These are phyloP conservation scores for Rhincodon typus DNA, from an alignment of 2,797 vertebrate genomes.

Conservation along the genomic window DNA sequence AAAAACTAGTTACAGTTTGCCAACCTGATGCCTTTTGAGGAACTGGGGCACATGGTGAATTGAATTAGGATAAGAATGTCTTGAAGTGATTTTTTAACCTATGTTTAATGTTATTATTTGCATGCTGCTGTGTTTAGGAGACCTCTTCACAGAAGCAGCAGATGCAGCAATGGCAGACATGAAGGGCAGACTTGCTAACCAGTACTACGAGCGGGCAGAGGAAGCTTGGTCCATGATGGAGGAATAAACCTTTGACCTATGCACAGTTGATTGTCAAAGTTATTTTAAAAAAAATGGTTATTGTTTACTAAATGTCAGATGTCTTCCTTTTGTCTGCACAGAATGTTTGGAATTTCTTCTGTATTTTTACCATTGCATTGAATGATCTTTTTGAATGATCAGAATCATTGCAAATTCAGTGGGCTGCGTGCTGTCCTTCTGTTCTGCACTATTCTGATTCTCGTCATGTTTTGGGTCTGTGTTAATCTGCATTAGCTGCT, in stretches of 20 bases:
- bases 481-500: neutral
- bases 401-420: neutral
- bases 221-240: conserved; percentile 89
- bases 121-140: conserved; percentile 59
- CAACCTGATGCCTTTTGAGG: neutral
- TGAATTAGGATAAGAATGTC: neutral
- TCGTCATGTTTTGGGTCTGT: neutral
- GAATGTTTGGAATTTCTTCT: neutral
- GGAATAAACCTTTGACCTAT: conserved; percentile 52
- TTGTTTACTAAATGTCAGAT: neutral
- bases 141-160: conserved; percentile 88
- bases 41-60: neutral
- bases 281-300: neutral
- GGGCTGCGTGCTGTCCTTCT: neutral
- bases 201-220: conserved; percentile 92
- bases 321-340: neutral
- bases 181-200: conserved; percentile 88
- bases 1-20: too few species aligned
- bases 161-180: conserved; percentile 87
- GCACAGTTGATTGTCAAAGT: neutral
- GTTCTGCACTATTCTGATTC: neutral
- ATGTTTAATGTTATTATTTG: neutral
- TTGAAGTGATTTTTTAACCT: neutral
- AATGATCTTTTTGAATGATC: neutral
- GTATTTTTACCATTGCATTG: neutral